A percentile compares a stretch with the other conserved stretches of the same genome.
phyloP scores from a whole-genome alignment of 1,140 invertebrate species.

The Nixonia krombeini region DNA sequence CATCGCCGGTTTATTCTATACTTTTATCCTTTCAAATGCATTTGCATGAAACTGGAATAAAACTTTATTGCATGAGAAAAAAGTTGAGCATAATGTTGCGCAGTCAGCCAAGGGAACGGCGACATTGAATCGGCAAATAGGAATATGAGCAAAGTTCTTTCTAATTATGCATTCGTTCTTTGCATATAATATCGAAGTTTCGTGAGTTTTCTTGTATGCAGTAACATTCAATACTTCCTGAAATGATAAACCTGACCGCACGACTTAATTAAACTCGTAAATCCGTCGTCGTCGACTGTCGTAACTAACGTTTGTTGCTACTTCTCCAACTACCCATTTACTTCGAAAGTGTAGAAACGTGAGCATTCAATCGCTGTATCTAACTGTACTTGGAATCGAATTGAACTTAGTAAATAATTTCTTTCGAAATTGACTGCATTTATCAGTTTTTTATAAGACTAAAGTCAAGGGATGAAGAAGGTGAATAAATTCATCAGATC shows the following conservation, averaged over 20 bases:
- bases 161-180: constrained; percentile 4
- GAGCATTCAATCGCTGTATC: background rate
- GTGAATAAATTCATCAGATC: no score
- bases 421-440: no score
- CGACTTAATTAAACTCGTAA: constrained; percentile 70
- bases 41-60: no score
- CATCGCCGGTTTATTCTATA: no score
- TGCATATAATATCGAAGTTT: constrained; percentile 25
- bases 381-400: background rate
- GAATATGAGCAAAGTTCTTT: constrained; percentile 4
- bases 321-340: background rate
- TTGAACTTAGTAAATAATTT: background rate
- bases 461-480: no score
- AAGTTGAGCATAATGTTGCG: no score
- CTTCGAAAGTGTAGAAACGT: background rate
- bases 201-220: constrained; percentile 53
- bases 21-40: no score
- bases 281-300: no score
- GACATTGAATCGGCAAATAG: background rate
- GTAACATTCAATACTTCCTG: constrained; percentile 59
- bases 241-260: constrained; percentile 70
- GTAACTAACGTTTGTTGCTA: background rate
- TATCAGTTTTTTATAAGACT: no score
- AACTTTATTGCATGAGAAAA: no score
- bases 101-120: background rate